Percentiles rank a stretch among this genome's conserved stretches.
phyloP scores from a whole-genome alignment of 2,888 invertebrate species.

The Acrocera orbiculus region DNA sequence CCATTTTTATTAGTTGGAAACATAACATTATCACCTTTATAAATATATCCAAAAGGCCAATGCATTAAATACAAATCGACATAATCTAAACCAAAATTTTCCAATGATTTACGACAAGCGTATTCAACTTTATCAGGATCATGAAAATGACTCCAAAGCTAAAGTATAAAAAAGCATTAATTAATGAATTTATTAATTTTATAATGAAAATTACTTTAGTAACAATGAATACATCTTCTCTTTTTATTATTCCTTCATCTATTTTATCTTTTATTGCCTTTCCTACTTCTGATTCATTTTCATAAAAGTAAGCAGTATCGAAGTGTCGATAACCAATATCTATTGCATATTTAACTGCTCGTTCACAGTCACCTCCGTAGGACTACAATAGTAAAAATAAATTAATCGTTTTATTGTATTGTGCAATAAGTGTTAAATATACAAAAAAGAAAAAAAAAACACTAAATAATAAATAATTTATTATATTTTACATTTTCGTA shows the following conservation, averaged over 20 bases:
- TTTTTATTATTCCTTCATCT: slow-evolving; percentile 28
- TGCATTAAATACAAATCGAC: slow-evolving; percentile 51
- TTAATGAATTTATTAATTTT: neutral
- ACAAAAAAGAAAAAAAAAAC: too few relatives aligned
- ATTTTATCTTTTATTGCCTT: slow-evolving; percentile 29
- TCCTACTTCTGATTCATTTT: slow-evolving; percentile 32
- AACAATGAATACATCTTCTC: slow-evolving; percentile 29
- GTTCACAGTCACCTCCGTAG: slow-evolving; percentile 24
- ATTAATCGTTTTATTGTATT: too few relatives aligned
- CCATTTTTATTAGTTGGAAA: slow-evolving; percentile 45
- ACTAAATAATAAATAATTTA: too few relatives aligned
- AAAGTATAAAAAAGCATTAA: neutral
- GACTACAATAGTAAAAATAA: slow-evolving; percentile 15
- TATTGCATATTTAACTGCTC: slow-evolving; percentile 30
- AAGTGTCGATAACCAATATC: slow-evolving; percentile 37
- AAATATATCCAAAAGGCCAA: slow-evolving; percentile 28
- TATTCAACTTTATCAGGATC: slow-evolving; percentile 54
- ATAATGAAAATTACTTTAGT: slow-evolving; percentile 18
- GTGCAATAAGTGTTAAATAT: too few relatives aligned
- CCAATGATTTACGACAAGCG: slow-evolving; percentile 46
- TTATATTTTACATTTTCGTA: too few relatives aligned
- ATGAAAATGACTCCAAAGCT: slow-evolving; percentile 83
- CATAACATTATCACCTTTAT: slow-evolving; percentile 35
- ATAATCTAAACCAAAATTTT: slow-evolving; percentile 55
- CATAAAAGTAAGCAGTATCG: slow-evolving; percentile 37